phyloP scores from a whole-genome alignment of 2,797 vertebrate species.

The Orientallactaga sibirica region DNA sequence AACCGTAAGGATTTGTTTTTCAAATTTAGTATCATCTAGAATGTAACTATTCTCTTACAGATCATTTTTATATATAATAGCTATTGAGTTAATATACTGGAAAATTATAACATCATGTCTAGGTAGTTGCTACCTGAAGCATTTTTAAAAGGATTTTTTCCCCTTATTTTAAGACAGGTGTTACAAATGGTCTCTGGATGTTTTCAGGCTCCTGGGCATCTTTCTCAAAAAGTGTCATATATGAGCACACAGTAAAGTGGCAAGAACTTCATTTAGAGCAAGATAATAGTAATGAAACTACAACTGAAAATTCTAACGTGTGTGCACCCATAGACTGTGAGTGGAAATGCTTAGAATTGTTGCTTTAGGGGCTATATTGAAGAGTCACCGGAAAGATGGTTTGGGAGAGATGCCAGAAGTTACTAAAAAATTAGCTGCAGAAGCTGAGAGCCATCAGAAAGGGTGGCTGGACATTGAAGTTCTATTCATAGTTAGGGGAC shows the following conservation, averaged over 20 bases:
- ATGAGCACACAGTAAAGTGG: too few relatives aligned
- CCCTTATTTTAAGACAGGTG: not conserved
- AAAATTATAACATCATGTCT: conserved; percentile 6
- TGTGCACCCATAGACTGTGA: rapidly evolving
- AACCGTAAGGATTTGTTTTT: conserved; percentile 37
- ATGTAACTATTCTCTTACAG: conserved; percentile 23
- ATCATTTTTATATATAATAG: conserved; percentile 42
- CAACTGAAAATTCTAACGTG: not conserved
- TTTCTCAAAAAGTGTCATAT: too few relatives aligned
- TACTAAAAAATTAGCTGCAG: not conserved
- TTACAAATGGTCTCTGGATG: too few relatives aligned
- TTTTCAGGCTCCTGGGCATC: too few relatives aligned
- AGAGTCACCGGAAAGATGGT: not conserved
- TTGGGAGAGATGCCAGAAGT: not conserved
- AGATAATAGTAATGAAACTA: not conserved
- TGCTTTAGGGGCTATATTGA: not conserved
- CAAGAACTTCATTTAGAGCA: too few relatives aligned
- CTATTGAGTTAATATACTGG: conserved; percentile 38
- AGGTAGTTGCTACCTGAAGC: not conserved
- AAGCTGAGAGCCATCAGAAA: not conserved
- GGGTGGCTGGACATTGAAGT: not conserved
- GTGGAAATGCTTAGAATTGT: not conserved
- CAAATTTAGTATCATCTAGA: conserved; percentile 35
- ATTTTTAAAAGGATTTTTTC: conserved; percentile 31
- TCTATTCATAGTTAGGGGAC: not conserved